A percentile compares a stretch with the other conserved stretches of the same genome.
These are phyloP conservation scores for Epinephelus awoara DNA, from an alignment of 2,797 vertebrate species.

Conservation along the genomic window DNA sequence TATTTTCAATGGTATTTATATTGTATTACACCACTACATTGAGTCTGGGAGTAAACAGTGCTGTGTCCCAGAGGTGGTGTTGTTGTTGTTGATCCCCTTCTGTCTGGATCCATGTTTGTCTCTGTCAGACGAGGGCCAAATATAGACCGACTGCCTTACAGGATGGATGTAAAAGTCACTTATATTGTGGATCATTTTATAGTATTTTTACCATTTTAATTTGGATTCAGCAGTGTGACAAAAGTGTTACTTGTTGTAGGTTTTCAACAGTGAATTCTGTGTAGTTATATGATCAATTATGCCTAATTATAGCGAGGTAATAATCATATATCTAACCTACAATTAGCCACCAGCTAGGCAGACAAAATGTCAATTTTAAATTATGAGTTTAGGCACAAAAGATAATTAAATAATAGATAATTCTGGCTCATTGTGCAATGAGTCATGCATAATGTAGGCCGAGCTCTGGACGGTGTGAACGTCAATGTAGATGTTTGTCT, in stretches of 20 bases:
- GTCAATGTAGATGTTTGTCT: conserved; percentile 70
- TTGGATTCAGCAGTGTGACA: conserved; percentile 2
- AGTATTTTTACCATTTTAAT: neutral
- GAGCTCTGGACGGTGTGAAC: conserved; percentile 35
- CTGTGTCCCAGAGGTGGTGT: conserved; percentile 10
- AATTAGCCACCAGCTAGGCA: conserved; percentile 8
- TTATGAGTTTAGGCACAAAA: conserved; percentile 1
- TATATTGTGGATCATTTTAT: neutral
- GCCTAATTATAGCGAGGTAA: conserved; percentile 13
- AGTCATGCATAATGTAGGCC: conserved; percentile 7
- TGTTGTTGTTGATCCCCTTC: conserved; percentile 26
- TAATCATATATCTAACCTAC: neutral
- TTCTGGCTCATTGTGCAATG: neutral
- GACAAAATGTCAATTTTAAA: neutral
- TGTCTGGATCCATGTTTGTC: conserved; percentile 53
- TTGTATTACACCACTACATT: neutral
- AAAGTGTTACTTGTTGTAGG: neutral
- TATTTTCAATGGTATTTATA: conserved; percentile 40
- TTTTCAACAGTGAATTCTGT: conserved; percentile 2
- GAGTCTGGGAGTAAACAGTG: conserved; percentile 14
- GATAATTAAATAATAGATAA: neutral
- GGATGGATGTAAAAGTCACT: conserved; percentile 25
- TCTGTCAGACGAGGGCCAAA: conserved; percentile 28
- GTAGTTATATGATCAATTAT: conserved; percentile 9
- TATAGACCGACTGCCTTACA: conserved; percentile 22